Conservation (phyloP, 2,113 vertebrate species). For the Halcyon senegalensis region DNA sequence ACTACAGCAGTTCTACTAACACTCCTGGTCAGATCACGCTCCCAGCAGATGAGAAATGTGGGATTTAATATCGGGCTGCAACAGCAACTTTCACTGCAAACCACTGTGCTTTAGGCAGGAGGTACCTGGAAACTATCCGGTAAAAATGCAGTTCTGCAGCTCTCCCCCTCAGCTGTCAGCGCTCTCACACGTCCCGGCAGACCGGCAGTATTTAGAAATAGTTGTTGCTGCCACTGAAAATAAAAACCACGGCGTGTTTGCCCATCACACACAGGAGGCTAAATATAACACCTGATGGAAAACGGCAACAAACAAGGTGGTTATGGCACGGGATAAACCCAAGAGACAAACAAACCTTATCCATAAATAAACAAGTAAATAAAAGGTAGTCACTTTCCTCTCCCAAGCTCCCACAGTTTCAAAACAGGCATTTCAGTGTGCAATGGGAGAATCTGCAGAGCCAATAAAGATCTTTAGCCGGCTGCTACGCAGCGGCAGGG, state of each 20-base stretch:
- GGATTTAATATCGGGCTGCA: background rate
- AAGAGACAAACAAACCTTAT: background rate
- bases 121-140: fast-evolving
- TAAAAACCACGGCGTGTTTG: background rate
- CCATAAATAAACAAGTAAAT: background rate
- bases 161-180: background rate
- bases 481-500: fast-evolving
- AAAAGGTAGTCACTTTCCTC: background rate
- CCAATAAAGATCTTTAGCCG: background rate
- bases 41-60: fast-evolving
- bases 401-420: background rate
- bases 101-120: background rate
- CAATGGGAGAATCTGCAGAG: background rate
- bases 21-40: background rate
- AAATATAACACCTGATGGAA: conserved; percentile 2
- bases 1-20: background rate
- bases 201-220: background rate
- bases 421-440: background rate
- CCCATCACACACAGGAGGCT: background rate
- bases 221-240: background rate
- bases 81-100: background rate
- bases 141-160: background rate
- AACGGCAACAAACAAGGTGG: background rate
- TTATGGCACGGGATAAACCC: background rate
- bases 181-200: background rate